A percentile compares a stretch with the other conserved stretches of the same genome.
phyloP scores from a whole-genome alignment of 2,888 invertebrate species.

The Cyaniris semiargus region DNA sequence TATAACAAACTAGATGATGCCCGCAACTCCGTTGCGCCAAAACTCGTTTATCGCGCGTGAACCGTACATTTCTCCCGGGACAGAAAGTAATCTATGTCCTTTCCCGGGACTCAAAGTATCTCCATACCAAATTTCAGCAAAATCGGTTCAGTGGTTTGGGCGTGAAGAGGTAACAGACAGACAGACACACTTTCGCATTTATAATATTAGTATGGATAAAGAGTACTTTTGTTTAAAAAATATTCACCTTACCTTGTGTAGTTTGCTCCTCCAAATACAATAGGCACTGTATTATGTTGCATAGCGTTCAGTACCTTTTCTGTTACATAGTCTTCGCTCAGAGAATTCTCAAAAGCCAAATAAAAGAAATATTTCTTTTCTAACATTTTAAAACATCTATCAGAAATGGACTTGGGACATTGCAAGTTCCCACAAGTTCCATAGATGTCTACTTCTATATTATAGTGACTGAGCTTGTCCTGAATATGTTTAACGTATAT shows the following conservation, averaged over 20 bases:
- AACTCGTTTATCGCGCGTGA: too few relatives aligned
- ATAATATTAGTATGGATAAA: too few relatives aligned
- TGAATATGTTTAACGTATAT: constrained; percentile 49
- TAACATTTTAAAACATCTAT: constrained; percentile 52
- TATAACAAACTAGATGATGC: too few relatives aligned
- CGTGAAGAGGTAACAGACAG: too few relatives aligned
- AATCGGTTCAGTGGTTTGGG: too few relatives aligned
- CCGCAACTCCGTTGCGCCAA: too few relatives aligned
- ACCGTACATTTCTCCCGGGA: too few relatives aligned
- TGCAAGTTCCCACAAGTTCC: constrained; percentile 56
- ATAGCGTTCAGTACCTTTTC: constrained; percentile 65
- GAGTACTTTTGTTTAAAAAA: background rate
- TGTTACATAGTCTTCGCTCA: constrained; percentile 67
- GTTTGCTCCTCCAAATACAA: constrained; percentile 84
- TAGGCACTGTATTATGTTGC: constrained; percentile 82
- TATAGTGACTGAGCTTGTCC: constrained; percentile 48
- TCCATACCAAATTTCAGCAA: too few relatives aligned
- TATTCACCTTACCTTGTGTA: constrained; percentile 66
- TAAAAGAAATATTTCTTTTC: constrained; percentile 62
- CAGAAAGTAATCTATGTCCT: too few relatives aligned
- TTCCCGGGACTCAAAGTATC: too few relatives aligned
- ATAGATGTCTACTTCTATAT: constrained; percentile 55
- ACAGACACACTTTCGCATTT: too few relatives aligned
- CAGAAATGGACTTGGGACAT: constrained; percentile 54
- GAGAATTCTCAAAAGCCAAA: constrained; percentile 63